Evolutionary conservation across 2,797 vertebrate species (phyloP), one percentile per base, ranked within the genome.

Genomic region (Propithecus perrieri): DNA sequence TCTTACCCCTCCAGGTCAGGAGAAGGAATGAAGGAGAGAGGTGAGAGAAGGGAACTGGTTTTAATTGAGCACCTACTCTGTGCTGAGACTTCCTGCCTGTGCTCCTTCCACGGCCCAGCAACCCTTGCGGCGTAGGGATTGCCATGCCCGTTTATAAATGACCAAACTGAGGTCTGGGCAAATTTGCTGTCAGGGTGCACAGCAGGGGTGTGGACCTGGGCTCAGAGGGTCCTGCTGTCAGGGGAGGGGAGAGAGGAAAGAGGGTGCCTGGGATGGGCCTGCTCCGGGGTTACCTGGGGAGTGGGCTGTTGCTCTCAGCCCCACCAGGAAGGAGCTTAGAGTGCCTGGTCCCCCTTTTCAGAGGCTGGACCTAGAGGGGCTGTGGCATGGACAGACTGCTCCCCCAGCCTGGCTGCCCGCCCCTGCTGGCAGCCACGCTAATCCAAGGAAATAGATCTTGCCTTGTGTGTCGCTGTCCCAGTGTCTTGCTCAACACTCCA

Each of bases 401-500:
- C 35, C 48, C 74, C 22, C 0, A 13, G 83, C 67, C 57, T 50
- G 85, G 33, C 67, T 57, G 41, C 57, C 69, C 63, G 33, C 53
- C 75, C 72, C 30, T 41, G 11, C 69, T 95, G 93, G 96, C 96
- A 92, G 84, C 46, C 65, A 13, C 0, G 0, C 84, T 3, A 10
- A 69, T 50, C 61, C 61, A 0, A 86, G 94, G 95, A 98, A 98
- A 98, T 98, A 98, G 98, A 97, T 2, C 1, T 85, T 86, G 89
- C 89, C 83, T 96, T 98, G 97, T 1, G 28, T 97, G 97, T 75
- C 76, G 97, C 7, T 5, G 80, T 93, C 71, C 96, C 1, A 10
- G 97, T 7, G 69, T 95, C 95, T 98, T 79, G 26, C 96, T 99
- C 97, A 98, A 98, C 96, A 98, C 97, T 93, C 96, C 96, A 95